A percentile compares a stretch with the other conserved stretches of the same genome.
These are phyloP conservation scores for Drosophila kanapiae DNA, from an alignment of 1,140 invertebrate genomes.

Conservation along the genomic window DNA sequence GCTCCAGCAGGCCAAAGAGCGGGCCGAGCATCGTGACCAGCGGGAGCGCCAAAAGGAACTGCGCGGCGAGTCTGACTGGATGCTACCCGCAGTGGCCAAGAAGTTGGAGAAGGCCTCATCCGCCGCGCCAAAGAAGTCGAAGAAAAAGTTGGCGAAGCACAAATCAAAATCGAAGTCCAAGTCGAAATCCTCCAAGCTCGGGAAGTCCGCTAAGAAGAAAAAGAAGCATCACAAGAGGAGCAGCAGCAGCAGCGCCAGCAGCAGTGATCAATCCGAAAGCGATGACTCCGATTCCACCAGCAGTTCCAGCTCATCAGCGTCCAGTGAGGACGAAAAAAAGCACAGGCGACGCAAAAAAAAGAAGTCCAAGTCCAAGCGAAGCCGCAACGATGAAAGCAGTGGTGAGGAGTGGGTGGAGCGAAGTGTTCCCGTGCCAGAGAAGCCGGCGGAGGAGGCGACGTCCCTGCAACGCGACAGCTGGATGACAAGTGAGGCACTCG, in stretches of 20 bases:
- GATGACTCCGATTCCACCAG: conserved; percentile 3
- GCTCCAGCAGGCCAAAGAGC: conserved; percentile 76
- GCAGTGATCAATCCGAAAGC: not conserved
- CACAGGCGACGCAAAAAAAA: conserved; percentile 40
- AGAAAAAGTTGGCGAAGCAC: conserved; percentile 69
- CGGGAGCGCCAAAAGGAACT: conserved; percentile 72
- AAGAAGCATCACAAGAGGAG: conserved; percentile 45
- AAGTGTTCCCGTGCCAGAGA: conserved; percentile 24
- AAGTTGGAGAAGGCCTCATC: conserved; percentile 61
- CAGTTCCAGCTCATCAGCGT: conserved; percentile 15
- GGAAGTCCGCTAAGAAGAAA: conserved; percentile 55
- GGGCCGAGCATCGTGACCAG: conserved; percentile 64
- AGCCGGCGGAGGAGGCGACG: not conserved
- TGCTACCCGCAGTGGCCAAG: conserved; percentile 83
- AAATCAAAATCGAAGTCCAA: conserved; percentile 35
- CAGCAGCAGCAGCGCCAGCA: conserved; percentile 22
- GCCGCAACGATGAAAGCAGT: conserved; percentile 53
- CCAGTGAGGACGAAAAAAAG: conserved; percentile 59
- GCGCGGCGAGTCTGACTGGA: conserved; percentile 85
- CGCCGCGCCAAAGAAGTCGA: conserved; percentile 52
- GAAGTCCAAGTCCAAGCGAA: conserved; percentile 38
- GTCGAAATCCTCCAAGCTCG: conserved; percentile 27
- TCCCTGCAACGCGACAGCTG: conserved; percentile 86
- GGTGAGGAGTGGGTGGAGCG: conserved; percentile 69
- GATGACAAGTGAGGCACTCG: conserved; percentile 86